Evolutionary conservation across 2,113 vertebrate genomes (phyloP), one percentile per base, ranked within the genome.

Genomic region (Oenanthe melanoleuca): DNA sequence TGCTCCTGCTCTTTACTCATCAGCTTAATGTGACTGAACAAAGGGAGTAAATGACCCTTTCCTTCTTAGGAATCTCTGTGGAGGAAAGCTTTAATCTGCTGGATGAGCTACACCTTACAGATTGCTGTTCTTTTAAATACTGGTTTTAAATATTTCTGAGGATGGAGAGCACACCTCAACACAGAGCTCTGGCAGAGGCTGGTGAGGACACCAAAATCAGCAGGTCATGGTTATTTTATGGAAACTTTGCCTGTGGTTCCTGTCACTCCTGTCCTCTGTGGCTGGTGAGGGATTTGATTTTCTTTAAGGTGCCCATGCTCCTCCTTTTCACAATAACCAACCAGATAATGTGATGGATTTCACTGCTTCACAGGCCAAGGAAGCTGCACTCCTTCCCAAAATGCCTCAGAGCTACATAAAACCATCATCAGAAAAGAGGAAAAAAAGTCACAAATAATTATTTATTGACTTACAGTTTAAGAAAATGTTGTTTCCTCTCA

Each of bases 401-500:
- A 65, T 18, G 64, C 78, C 89, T 81, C 64, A 17, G 59, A 86
- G 91, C 81, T 55, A 26, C 70, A 47, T 7, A 80, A 80, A 14
- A 49, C 47, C 79, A 63, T 11, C 34, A 69, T 33, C 75, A 77
- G 71, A 85, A 77, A 57, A 73, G 37, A 38, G 14, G 52, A 26
- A 85, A 57, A 60, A 64, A 28, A 74, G 42, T 31, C 79, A 67
- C 61, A 71, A 59, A 57, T 49, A 83, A 64, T 89, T 95, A 84
- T 81, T 92, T 96, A 96, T 89, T 0, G n/a, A 91, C 87, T 74
- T 38, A 31, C 0, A 71, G 57, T 71, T 94, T 93, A 95, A 88
- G 92, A 94, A 92, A 94, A 93, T 4, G 19, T n/a, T 72, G 28
- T 56, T 92, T 89, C 83, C 75, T 80, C 74, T 88, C 83, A 15